Percentiles rank a stretch among this genome's conserved stretches.
Evolutionary conservation across 1,140 invertebrate genomes (phyloP).

Genomic region (Mizuhopecten yessoensis): DNA sequence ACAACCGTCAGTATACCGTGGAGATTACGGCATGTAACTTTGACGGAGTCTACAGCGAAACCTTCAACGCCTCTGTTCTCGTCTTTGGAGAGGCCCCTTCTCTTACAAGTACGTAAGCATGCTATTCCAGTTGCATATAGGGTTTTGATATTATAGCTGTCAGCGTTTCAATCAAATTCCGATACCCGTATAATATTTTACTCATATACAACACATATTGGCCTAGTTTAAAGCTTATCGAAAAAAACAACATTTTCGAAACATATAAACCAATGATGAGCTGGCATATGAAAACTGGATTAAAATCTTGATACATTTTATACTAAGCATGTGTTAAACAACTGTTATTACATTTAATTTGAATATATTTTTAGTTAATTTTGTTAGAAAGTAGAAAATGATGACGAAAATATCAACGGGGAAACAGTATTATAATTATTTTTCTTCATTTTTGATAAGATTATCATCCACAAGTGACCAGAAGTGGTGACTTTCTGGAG

Average conservation of each 20-base stretch:
- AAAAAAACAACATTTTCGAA: too few relatives aligned
- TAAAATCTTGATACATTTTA: too few relatives aligned
- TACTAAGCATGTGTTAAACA: too few relatives aligned
- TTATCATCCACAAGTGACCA: neutral
- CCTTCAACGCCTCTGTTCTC: conserved; percentile 39
- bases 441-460: neutral
- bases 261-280: too few relatives aligned
- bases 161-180: neutral
- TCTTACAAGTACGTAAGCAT: neutral
- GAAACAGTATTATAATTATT: neutral
- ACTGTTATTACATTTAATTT: too few relatives aligned
- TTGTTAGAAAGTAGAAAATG: too few relatives aligned
- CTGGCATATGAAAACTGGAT: too few relatives aligned
- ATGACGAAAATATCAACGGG: neutral
- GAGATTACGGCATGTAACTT: conserved; percentile 23
- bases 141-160: neutral
- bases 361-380: too few relatives aligned
- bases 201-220: too few relatives aligned
- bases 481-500: neutral
- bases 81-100: neutral
- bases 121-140: neutral
- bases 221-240: too few relatives aligned
- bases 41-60: neutral
- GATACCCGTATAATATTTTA: too few relatives aligned
- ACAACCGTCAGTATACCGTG: conserved; percentile 10